phyloP scores from a whole-genome alignment of 1,140 invertebrate species.

The Ceratina japonica region DNA sequence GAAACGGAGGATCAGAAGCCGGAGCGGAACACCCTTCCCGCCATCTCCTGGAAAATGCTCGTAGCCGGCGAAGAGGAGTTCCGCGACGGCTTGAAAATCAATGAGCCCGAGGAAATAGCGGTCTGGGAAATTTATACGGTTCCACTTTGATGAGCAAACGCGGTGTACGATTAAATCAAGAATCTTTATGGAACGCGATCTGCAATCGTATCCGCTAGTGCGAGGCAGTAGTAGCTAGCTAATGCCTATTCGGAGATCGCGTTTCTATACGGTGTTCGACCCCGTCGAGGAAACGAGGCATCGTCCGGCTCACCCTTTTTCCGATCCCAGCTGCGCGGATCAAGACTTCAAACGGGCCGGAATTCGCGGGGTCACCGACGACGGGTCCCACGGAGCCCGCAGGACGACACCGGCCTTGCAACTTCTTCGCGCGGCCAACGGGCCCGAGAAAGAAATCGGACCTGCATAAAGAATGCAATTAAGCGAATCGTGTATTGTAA shows the following conservation, averaged over 20 bases:
- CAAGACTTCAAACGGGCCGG: constrained; percentile 18
- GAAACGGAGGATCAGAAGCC: neutral
- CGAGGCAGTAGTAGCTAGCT: neutral
- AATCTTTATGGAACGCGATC: constrained; percentile 27
- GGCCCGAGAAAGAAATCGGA: constrained; percentile 62
- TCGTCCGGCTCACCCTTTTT: neutral
- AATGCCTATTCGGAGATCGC: constrained; percentile 30
- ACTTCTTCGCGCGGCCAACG: constrained; percentile 52
- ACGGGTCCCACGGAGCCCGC: constrained; percentile 27
- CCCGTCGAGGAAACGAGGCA: neutral
- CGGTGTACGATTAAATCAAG: constrained; percentile 36
- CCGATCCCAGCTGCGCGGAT: neutral
- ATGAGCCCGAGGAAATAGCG: constrained; percentile 52
- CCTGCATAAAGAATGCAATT: constrained; percentile 72
- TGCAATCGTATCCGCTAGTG: constrained; percentile 29
- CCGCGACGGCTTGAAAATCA: constrained; percentile 50
- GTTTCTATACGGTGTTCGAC: neutral
- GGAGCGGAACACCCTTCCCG: constrained; percentile 43
- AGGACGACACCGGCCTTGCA: constrained; percentile 56
- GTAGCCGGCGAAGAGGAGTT: constrained; percentile 45
- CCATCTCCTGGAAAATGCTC: constrained; percentile 52
- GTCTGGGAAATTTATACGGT: constrained; percentile 44
- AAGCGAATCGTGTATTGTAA: constrained; percentile 70
- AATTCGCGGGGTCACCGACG: constrained; percentile 15
- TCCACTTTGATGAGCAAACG: constrained; percentile 45